These are phyloP conservation scores for Cerastoderma edule DNA, from an alignment of 2,888 invertebrate genomes.

Conservation along the genomic window DNA sequence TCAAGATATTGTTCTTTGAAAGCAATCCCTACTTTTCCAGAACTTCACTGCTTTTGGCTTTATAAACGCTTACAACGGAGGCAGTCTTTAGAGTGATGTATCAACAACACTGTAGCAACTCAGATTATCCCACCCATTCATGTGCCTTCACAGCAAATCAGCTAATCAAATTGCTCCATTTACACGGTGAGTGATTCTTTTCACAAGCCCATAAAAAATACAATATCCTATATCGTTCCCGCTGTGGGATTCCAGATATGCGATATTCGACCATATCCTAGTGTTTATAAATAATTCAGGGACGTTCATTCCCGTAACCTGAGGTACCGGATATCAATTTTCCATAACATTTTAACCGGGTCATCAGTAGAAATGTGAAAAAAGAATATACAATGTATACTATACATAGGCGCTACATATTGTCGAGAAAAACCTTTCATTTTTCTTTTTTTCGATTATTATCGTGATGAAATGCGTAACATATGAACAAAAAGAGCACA, in stretches of 20 bases:
- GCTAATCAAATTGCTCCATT: background rate
- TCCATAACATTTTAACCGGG: constrained; percentile 3
- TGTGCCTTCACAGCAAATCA: background rate
- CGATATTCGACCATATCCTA: background rate
- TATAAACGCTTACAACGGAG: too few species aligned
- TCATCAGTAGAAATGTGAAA: too few species aligned
- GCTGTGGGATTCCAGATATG: background rate
- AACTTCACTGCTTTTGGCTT: too few species aligned
- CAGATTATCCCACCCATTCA: background rate
- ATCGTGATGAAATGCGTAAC: too few species aligned
- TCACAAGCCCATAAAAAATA: background rate
- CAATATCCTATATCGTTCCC: background rate
- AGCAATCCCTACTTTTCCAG: too few species aligned
- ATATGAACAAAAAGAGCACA: too few species aligned
- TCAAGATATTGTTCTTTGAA: too few species aligned
- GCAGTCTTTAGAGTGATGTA: too few species aligned
- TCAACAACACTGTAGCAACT: background rate
- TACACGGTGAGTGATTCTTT: background rate
- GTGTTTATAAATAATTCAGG: constrained; percentile 5
- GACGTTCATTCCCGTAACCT: background rate
- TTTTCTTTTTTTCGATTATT: too few species aligned
- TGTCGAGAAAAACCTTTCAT: too few species aligned
- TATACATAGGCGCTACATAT: too few species aligned
- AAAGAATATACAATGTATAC: too few species aligned
- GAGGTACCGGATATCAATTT: constrained; percentile 4